phyloP scores from a whole-genome alignment of 2,113 vertebrate genomes.

The Hirundichthys speculiger region DNA sequence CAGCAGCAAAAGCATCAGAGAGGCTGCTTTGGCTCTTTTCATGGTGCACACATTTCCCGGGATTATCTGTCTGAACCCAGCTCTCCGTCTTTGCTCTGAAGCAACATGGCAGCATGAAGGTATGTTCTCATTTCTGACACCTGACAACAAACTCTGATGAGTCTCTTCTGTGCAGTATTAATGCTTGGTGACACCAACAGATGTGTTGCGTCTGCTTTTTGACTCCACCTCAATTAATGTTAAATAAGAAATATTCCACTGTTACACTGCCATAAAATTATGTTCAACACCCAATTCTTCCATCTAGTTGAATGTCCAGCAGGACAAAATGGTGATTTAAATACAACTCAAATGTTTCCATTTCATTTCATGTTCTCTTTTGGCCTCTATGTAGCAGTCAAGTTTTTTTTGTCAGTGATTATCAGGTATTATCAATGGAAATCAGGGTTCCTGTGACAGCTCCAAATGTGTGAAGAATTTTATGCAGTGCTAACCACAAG shows the following conservation, averaged over 20 bases:
- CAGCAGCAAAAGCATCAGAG: constrained; percentile 38
- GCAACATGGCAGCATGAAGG: constrained; percentile 38
- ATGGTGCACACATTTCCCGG: constrained; percentile 41
- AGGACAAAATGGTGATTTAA: too few species aligned
- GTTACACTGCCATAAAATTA: background rate
- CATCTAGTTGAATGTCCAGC: too few species aligned
- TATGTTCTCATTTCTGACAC: constrained; percentile 11
- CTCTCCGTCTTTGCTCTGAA: constrained; percentile 38
- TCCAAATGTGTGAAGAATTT: too few species aligned
- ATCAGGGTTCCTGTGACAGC: too few species aligned
- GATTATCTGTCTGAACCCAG: constrained; percentile 43
- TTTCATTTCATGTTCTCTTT: too few species aligned
- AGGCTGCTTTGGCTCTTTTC: constrained; percentile 50
- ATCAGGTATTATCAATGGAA: too few species aligned
- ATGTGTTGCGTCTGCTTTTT: background rate
- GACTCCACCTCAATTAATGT: constrained; percentile 10
- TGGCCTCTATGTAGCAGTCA: too few species aligned
- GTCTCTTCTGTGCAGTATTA: background rate
- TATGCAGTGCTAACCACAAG: too few species aligned
- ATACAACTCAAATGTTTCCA: too few species aligned
- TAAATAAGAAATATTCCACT: background rate
- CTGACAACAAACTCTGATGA: constrained; percentile 13
- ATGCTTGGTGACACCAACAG: constrained; percentile 16
- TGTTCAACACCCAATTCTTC: constrained; percentile 9
- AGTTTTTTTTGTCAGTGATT: too few species aligned